Conservation (phyloP, 2,113 vertebrate species). For the Emydura subglobosa region DNA sequence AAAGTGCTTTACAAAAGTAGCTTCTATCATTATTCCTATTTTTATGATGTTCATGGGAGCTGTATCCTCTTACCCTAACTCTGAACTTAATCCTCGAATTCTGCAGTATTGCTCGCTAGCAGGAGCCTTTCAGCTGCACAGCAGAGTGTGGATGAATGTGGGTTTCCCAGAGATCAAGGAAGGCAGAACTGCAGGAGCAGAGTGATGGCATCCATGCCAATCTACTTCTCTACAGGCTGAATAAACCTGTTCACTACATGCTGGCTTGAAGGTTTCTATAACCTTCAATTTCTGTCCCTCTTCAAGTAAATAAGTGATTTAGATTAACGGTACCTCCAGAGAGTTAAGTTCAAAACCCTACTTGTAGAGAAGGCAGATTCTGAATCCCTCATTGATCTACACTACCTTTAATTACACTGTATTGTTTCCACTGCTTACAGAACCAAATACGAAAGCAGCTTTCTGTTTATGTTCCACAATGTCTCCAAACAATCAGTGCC, state of each 20-base stretch:
- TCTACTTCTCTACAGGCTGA: background rate
- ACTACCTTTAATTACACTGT: background rate
- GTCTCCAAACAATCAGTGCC: background rate
- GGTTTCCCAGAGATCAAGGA: rapidly evolving
- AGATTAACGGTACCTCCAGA: background rate
- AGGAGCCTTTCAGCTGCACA: background rate
- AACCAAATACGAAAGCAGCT: background rate
- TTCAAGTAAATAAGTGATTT: background rate
- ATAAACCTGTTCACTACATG: background rate
- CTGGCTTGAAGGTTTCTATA: background rate
- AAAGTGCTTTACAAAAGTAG: rapidly evolving
- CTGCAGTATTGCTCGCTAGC: background rate
- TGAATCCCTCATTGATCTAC: background rate
- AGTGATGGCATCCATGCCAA: background rate
- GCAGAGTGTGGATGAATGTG: rapidly evolving
- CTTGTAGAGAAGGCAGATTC: background rate
- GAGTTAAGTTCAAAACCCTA: background rate
- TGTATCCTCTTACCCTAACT: background rate
- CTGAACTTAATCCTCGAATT: background rate
- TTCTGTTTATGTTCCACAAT: background rate
- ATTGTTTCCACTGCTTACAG: background rate
- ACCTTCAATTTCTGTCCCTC: rapidly evolving
- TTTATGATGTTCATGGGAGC: rapidly evolving
- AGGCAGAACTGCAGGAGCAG: background rate
- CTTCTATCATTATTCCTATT: background rate